Base-by-base conservation (phyloP, 2,888 invertebrate species). In the Protonemura montana region DNA sequence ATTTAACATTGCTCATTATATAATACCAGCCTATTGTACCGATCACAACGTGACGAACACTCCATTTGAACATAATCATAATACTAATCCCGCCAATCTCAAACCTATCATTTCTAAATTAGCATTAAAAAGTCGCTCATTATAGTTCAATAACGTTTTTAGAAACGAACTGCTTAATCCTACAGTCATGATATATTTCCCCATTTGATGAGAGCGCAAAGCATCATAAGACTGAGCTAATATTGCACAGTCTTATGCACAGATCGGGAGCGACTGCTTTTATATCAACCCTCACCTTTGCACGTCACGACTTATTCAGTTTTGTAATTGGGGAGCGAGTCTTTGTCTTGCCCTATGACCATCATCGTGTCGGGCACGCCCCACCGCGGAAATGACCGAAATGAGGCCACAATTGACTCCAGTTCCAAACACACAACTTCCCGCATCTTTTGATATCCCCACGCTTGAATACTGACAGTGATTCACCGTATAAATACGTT, bases 261-360 rank as follows among this genome's bases (percentile, higher is more conserved):
- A 13, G 59, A 59, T 59, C 59, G 59, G 59, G 59, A 59, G 59
- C 59, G 59, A 59, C 59, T 59, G 1, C 59, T 16, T 59, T 59
- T 21, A 13, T 27, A 26, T 81, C 81, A 81, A 81, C 81, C 81
- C 81, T 30, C 26, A 81, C 81, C 81, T 81, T 81, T 81, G 5
- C 7, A 5, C 30, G 81, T 81, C 81, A 81, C 81, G 81, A 81
- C 28, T 59, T 59, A n/a, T 78, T 26, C 78, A 27, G 28, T 78
- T 81, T 6, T 81, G 81, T 81, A 81, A 81, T 81, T 81, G 81
- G 30, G 81, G 30, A 29, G 81, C 27, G 81, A n/a, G n/a, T 30
- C 30, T 35, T 78, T 28, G 30, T 30, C 81, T n/a, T 81, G 81
- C 30, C n/a, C 28, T 81, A n/a, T 81, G 30, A n/a, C 81, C n/a